These are phyloP conservation scores for Ctenomys sociabilis DNA, from an alignment of 2,113 vertebrate species.

Conservation along the genomic window DNA sequence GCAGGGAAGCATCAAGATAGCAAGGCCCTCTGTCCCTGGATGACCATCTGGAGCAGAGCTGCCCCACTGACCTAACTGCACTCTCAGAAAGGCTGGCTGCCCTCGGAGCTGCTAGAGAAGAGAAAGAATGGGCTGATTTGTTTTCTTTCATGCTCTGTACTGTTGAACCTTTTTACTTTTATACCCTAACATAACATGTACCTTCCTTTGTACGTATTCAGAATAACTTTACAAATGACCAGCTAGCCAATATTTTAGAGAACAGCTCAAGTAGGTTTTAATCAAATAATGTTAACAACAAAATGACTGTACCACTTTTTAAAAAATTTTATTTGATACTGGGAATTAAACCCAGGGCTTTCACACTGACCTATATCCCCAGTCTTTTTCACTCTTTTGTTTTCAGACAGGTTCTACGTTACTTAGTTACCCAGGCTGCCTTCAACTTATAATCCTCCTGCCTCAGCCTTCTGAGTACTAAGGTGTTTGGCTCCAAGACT, in stretches of 20 bases:
- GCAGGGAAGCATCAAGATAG: constrained; percentile 39
- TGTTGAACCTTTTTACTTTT: constrained; percentile 56
- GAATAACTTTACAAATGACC: constrained; percentile 49
- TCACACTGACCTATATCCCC: neutral
- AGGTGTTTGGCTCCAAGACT: neutral
- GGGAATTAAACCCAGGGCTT: neutral
- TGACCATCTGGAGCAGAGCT: constrained; percentile 55
- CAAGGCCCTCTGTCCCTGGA: constrained; percentile 50
- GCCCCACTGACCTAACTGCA: constrained; percentile 66
- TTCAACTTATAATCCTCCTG: neutral
- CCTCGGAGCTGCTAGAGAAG: constrained; percentile 29
- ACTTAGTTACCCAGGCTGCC: neutral
- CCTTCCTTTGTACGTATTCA: constrained; percentile 52
- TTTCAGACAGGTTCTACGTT: neutral
- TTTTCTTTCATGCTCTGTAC: constrained; percentile 49
- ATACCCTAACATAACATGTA: constrained; percentile 43
- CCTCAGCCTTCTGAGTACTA: neutral
- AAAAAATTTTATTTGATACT: neutral
- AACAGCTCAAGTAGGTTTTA: constrained; percentile 53
- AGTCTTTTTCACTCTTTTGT: neutral
- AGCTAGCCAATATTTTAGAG: constrained; percentile 42
- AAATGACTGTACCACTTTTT: neutral
- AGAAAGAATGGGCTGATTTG: constrained; percentile 56
- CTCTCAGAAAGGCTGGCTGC: constrained; percentile 55
- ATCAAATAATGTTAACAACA: constrained; percentile 26